Percentiles rank a stretch among this genome's conserved stretches.
phyloP scores from a whole-genome alignment of 2,888 invertebrate genomes.

The Atrina japonica region DNA sequence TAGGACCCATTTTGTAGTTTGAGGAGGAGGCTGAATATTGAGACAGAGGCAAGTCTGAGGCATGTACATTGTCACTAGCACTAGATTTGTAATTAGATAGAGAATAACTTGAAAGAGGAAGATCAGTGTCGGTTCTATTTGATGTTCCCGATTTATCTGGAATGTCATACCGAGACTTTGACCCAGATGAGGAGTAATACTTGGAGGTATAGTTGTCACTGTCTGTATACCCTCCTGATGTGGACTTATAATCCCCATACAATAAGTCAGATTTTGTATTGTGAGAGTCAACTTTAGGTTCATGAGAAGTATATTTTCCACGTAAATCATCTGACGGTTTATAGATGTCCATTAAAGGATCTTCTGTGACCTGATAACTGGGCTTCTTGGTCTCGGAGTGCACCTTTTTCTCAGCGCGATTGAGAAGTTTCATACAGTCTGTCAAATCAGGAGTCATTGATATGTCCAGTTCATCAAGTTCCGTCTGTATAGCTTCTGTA shows the following conservation, averaged over 20 bases:
- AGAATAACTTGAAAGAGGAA: constrained; percentile 2
- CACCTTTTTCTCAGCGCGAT: constrained; percentile 76
- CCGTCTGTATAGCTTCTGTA: constrained; percentile 64
- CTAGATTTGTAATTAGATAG: constrained; percentile 19
- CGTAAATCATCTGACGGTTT: constrained; percentile 2
- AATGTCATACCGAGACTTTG: constrained; percentile 4
- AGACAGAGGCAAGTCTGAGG: neutral
- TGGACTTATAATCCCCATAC: constrained; percentile 22
- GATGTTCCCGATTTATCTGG: constrained; percentile 1
- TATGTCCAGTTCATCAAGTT: constrained; percentile 69
- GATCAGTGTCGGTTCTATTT: neutral
- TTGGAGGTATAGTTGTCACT: constrained; percentile 14
- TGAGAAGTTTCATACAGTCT: constrained; percentile 77
- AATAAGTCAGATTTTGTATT: neutral
- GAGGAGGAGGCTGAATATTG: too few species aligned
- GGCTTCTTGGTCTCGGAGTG: constrained; percentile 30
- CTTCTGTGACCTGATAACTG: constrained; percentile 18
- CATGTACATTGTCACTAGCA: constrained; percentile 11
- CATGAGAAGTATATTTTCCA: constrained; percentile 20
- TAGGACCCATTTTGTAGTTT: neutral
- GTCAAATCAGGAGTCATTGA: constrained; percentile 76
- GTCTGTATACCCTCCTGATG: constrained; percentile 4
- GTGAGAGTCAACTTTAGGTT: neutral
- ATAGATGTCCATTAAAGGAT: constrained; percentile 22
- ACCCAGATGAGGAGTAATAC: constrained; percentile 10